phyloP scores from a whole-genome alignment of 2,797 vertebrate genomes.

The Fringilla coelebs region DNA sequence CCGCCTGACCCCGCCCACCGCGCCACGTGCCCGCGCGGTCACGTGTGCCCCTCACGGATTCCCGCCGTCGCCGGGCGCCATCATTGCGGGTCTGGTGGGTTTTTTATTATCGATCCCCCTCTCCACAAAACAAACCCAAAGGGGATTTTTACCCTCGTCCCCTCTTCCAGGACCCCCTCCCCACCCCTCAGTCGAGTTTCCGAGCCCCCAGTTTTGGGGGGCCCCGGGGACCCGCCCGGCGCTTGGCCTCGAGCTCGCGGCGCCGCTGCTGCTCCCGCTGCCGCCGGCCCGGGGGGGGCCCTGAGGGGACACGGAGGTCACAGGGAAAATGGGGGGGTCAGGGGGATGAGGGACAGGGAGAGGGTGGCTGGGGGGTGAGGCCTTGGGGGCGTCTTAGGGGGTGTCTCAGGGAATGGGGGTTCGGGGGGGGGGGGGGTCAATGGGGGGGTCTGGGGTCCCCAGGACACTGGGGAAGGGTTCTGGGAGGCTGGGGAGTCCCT shows the following conservation, averaged over 20 bases:
- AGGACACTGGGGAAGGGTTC: too few species aligned
- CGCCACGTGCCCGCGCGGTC: neutral
- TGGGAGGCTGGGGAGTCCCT: too few species aligned
- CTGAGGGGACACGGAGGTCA: too few species aligned
- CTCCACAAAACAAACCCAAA: neutral
- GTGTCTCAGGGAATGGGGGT: too few species aligned
- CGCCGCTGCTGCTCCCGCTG: too few species aligned
- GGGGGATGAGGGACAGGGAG: too few species aligned
- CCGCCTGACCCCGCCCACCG: neutral
- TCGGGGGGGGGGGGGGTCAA: too few species aligned
- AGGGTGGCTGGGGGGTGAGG: too few species aligned
- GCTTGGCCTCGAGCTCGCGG: neutral
- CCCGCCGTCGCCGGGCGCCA: neutral
- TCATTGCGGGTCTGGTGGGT: neutral
- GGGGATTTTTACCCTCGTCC: neutral
- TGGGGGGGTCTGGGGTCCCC: too few species aligned
- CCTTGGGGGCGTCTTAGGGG: too few species aligned
- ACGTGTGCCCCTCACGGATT: neutral
- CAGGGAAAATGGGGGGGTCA: too few species aligned
- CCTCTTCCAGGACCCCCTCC: neutral
- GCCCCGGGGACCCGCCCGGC: neutral
- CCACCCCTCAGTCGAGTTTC: neutral
- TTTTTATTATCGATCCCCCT: neutral
- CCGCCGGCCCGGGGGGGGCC: too few species aligned
- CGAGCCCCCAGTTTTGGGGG: neutral